A percentile compares a stretch with the other conserved stretches of the same genome.
Conservation (phyloP, 2,113 vertebrate genomes). For the Malurus melanocephalus region DNA sequence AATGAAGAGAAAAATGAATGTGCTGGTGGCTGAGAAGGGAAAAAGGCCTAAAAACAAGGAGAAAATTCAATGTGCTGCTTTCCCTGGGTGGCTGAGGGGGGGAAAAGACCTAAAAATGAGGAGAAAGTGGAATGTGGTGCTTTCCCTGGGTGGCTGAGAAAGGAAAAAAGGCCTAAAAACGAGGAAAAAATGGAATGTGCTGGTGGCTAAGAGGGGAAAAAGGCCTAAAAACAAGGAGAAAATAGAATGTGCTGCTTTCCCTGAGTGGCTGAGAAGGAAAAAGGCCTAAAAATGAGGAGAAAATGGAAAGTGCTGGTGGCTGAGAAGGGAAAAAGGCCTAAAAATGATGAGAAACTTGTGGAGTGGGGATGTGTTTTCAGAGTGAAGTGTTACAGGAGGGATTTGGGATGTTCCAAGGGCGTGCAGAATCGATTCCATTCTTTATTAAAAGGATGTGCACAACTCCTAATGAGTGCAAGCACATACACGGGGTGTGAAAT, state of each 20-base stretch:
- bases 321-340: neutral
- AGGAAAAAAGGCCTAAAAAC: too few relatives aligned
- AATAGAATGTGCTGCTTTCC: too few relatives aligned
- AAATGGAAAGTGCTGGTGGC: too few relatives aligned
- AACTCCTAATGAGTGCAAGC: neutral
- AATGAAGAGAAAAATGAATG: neutral
- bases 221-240: too few relatives aligned
- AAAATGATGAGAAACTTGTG: neutral
- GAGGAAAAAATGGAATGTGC: neutral
- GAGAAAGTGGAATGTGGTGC: neutral
- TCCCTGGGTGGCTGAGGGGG: too few relatives aligned
- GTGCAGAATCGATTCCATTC: neutral
- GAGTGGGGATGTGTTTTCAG: neutral
- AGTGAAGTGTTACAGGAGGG: neutral
- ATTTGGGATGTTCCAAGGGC: neutral
- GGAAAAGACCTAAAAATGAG: too few relatives aligned
- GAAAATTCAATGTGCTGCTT: too few relatives aligned
- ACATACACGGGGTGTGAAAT: rapidly evolving
- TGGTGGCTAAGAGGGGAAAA: neutral
- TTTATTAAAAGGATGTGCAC: neutral
- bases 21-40: too few relatives aligned
- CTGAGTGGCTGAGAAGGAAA: too few relatives aligned
- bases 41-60: too few relatives aligned
- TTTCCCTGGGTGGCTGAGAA: neutral
- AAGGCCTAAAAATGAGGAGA: too few relatives aligned